These are phyloP conservation scores for Callyntrura guangdongensis DNA, from an alignment of 2,888 invertebrate species.

Conservation along the genomic window DNA sequence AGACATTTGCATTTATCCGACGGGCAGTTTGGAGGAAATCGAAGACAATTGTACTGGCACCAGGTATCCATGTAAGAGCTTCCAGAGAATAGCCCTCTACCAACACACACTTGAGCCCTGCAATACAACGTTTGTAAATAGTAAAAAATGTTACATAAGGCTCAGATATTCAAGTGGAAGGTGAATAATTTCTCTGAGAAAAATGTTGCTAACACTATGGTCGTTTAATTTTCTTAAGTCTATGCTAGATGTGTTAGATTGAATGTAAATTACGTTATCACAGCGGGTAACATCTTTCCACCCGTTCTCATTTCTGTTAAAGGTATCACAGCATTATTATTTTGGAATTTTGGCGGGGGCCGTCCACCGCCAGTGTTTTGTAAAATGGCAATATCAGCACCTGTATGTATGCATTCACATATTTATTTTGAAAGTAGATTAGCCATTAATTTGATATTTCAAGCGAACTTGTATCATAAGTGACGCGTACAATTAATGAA, in stretches of 20 bases:
- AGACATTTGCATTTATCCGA: conserved; percentile 92
- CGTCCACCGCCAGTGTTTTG: conserved; percentile 92
- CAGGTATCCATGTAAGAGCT: conserved; percentile 93
- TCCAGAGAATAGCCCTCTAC: conserved; percentile 88
- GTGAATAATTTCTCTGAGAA: no score
- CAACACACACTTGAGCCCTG: conserved; percentile 93
- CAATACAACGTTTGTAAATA: no score
- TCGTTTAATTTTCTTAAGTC: no score
- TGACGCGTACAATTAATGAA: conserved; percentile 93
- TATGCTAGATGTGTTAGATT: no score
- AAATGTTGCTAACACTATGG: no score
- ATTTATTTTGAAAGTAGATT: no score
- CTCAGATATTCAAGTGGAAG: no score
- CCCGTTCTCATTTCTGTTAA: background rate
- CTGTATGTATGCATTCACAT: background rate
- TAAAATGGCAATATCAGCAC: conserved; percentile 91
- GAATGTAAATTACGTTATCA: conserved; percentile 67
- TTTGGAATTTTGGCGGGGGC: conserved; percentile 86
- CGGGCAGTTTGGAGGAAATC: conserved; percentile 95
- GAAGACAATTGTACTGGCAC: conserved; percentile 95
- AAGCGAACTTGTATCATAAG: no score
- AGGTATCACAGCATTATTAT: conserved; percentile 50
- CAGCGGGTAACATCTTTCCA: conserved; percentile 67
- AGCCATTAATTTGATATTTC: no score
- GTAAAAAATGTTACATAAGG: no score